phyloP scores from a whole-genome alignment of 1,140 invertebrate species.

The Protaetia brevitarsis region DNA sequence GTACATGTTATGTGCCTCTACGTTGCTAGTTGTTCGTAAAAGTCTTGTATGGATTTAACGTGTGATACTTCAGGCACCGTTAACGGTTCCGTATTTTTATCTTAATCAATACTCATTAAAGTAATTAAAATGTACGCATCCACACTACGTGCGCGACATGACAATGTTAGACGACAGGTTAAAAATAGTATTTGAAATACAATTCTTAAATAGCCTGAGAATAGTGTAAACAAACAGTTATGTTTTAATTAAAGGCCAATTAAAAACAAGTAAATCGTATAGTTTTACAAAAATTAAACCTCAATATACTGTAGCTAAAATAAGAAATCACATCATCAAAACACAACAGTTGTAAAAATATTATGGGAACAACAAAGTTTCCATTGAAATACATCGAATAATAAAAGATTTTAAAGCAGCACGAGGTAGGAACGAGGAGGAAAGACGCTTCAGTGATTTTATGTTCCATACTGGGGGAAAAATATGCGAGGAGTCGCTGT shows the following conservation, averaged over 20 bases:
- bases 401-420: neutral
- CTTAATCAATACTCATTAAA: slow-evolving; percentile 4
- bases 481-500: neutral
- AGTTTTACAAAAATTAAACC: no score
- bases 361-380: neutral
- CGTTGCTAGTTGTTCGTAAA: no score
- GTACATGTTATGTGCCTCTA: neutral
- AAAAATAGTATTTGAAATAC: neutral
- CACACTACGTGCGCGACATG: neutral
- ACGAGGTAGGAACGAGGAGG: neutral
- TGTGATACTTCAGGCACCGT: no score
- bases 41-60: no score
- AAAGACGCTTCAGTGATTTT: slow-evolving; percentile 7
- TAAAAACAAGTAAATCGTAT: no score
- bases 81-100: neutral
- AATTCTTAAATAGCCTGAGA: no score
- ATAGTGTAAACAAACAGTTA: no score
- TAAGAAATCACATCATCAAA: no score
- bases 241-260: no score
- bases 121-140: neutral
- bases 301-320: no score
- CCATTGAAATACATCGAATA: neutral
- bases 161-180: no score
- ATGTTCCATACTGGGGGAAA: neutral
- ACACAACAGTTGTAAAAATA: no score